Evolutionary conservation across 1,140 invertebrate species (phyloP), one percentile per base, ranked within the genome.

Genomic region (Drosophila sturtevanti): DNA sequence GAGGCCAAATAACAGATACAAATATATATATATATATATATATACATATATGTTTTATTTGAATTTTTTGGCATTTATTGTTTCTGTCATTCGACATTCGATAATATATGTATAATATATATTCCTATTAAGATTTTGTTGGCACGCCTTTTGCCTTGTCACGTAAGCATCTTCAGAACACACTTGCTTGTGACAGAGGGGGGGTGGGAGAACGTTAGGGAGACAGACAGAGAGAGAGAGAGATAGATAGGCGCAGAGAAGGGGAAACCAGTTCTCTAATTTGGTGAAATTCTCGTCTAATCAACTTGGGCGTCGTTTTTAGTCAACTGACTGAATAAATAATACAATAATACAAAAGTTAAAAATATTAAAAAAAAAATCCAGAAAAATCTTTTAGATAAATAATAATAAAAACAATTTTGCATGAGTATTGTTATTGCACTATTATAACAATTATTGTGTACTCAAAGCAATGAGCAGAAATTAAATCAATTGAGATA

Each of bases 251-350:
- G 16, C 48, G 14, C 41, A 63, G 38, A 63, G 38, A 51, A 6
- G 27, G 27, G 18, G 60, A 78, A 84, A 84, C 82, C 76, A 79
- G 82, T 89, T 87, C 82, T 79, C 79, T 68, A 72, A 27, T 82
- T 86, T 79, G 84, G 84, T 63, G 63, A 86, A 89, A 82, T 82
- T 89, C 82, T 82, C 44, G 38, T 24, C 38, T 61, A 56, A 56
- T 34, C 54, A 56, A 35, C 54, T 35, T 56, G 79, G 81, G 80
- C 80, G 64, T 81, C 35, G 62, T 51, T 59, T 16, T 21, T 48
- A 48, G 41, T 48, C 41, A 22, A 38, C 9, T 22, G 21, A 37
- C 14, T 67, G 27, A 58, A 24, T 48, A 11, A 11, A 18, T n/a
- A 60, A 55, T 16, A 35, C 27, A 34, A 24, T n/a, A 65, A 63